Conservation (phyloP, 1,140 invertebrate genomes). For the Mamestra configurata region DNA sequence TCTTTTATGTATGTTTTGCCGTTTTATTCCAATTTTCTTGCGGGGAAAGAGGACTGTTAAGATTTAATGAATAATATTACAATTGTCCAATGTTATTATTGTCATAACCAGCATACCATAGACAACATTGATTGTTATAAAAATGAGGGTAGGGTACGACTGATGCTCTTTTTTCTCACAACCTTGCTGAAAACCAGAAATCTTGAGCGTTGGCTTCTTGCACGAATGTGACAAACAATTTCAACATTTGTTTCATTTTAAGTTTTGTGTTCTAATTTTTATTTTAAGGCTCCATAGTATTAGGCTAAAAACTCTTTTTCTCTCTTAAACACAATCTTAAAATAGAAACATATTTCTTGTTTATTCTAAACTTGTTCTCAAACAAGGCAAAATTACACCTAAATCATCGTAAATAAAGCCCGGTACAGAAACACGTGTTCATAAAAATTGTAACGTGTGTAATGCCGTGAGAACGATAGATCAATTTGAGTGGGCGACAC, state of each 20-base stretch:
- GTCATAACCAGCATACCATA: background rate
- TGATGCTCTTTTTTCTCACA: too few species aligned
- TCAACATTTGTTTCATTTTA: too few species aligned
- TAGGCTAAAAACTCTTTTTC: too few species aligned
- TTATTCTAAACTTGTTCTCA: too few species aligned
- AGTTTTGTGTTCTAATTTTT: too few species aligned
- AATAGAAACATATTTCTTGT: too few species aligned
- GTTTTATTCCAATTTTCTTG: background rate
- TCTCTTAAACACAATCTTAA: too few species aligned
- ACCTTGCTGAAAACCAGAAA: too few species aligned
- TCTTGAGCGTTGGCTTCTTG: too few species aligned
- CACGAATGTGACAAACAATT: too few species aligned
- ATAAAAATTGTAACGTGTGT: slow-evolving; percentile 19
- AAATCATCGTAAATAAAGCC: background rate
- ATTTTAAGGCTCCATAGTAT: too few species aligned
- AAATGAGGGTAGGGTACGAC: background rate
- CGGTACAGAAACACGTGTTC: background rate
- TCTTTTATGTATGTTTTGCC: background rate
- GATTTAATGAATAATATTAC: background rate
- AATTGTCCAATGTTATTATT: background rate
- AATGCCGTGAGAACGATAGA: slow-evolving; percentile 23
- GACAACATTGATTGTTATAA: background rate
- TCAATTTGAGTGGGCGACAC: slow-evolving; percentile 11
- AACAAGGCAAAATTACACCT: background rate
- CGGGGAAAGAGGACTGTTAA: background rate